Evolutionary conservation across 2,888 invertebrate genomes (phyloP), one percentile per base, ranked within the genome.

Genomic region (Brenthis daphne): DNA sequence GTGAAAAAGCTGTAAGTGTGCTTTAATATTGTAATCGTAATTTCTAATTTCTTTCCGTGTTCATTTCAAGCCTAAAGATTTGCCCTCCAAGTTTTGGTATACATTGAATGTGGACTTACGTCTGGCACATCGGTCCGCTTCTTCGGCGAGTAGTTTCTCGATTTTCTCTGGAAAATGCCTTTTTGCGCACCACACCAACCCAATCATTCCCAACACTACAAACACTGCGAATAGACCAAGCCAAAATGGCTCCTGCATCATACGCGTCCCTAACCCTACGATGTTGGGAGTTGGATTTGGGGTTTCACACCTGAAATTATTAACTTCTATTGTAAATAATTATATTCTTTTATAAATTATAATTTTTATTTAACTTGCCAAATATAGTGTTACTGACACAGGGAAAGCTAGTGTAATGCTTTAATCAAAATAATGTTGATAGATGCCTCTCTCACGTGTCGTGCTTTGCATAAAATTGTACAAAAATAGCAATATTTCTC

Each of bases 171-270:
- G 97, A 85, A 97, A 97, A 86, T 97, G 97, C 64, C 97, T 91
- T 82, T 97, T 96, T 76, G 97, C 96, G 84, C 97, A 96, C 96
- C 97, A 97, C 20, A 97, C 94, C 64, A 97, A 89, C 16, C 96
- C 97, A 75, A 97, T 96, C 73, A 96, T 94, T 64, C 95, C 95
- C 78, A 97, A 94, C 0, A 97, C 96, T 12, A 96, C 94, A 78
- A 96, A 95, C 0, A 98, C 97, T 0, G 97, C 96, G 83, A 98
- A 96, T 53, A 98, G 93, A 0, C 97, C 97, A 56, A 98, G 92
- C 97, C 97, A 97, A 86, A 98, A 97, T 0, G 97, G 97, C 83
- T 97, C 97, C 77, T 97, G 96, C 47, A 97, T 90, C 96, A 98
- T 96, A 37, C 96, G 92, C 76, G 97, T 95, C 12, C 97, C 96